phyloP scores from a whole-genome alignment of 2,797 vertebrate species.

The Arctocebus calabarensis region DNA sequence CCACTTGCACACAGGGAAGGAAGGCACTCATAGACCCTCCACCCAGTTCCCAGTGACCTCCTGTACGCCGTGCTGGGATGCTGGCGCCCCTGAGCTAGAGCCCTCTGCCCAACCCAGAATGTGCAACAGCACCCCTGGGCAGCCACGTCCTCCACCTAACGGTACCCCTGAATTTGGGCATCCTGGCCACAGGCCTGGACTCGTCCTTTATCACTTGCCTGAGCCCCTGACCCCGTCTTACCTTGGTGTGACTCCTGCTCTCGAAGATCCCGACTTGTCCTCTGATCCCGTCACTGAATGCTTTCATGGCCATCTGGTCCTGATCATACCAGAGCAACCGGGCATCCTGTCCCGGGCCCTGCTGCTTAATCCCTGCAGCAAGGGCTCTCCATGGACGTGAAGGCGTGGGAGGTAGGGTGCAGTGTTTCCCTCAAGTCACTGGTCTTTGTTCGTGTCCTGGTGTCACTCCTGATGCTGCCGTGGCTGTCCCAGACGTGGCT shows the following conservation, averaged over 20 bases:
- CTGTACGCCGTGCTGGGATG: neutral
- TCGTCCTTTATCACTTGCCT: neutral
- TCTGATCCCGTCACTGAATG: neutral
- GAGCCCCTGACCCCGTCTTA: neutral
- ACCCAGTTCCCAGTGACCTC: neutral
- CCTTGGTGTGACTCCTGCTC: neutral
- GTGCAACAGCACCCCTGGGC: neutral
- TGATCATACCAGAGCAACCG: neutral
- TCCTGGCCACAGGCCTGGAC: neutral
- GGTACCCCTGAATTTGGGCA: neutral
- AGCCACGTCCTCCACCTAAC: neutral
- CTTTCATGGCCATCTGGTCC: neutral
- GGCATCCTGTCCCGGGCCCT: neutral
- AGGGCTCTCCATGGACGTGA: too few species aligned
- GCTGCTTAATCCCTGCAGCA: too few species aligned
- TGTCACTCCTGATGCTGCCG: neutral
- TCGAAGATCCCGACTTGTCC: neutral
- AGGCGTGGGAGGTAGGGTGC: neutral
- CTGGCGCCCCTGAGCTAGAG: too few species aligned
- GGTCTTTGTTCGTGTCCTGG: rapidly evolving
- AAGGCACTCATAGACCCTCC: neutral
- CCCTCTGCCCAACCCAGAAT: neutral
- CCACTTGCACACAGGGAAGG: neutral
- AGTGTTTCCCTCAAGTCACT: neutral
- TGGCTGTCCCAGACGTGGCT: neutral